These are phyloP conservation scores for Oscheius onirici DNA, from an alignment of 2,888 invertebrate genomes.

Conservation along the genomic window DNA sequence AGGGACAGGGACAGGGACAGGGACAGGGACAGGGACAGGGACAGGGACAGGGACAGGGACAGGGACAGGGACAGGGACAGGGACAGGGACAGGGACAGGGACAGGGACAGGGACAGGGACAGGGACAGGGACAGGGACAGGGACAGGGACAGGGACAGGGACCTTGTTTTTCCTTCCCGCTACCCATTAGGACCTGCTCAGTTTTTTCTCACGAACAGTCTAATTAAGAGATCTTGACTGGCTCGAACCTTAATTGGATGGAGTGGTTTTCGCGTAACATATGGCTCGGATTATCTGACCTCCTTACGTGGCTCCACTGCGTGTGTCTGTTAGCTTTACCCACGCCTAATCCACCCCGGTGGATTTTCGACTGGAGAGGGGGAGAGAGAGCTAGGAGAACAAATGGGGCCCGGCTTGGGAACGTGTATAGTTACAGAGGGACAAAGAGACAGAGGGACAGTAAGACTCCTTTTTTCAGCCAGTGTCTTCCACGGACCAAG, in stretches of 20 bases:
- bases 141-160: not conserved
- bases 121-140: not conserved
- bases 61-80: not conserved
- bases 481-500: constrained; percentile 67
- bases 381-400: not conserved
- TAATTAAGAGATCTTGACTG: no score
- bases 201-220: no score
- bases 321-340: constrained; percentile 34
- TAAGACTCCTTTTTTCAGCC: constrained; percentile 52
- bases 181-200: no score
- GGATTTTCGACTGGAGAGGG: not conserved
- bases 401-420: constrained; percentile 16
- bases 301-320: constrained; percentile 6
- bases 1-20: not conserved
- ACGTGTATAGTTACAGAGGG: not conserved
- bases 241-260: constrained; percentile 21
- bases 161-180: not conserved
- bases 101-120: not conserved
- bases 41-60: not conserved
- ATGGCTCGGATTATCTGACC: constrained; percentile 29
- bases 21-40: not conserved
- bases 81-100: not conserved
- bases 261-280: constrained; percentile 33
- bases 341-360: constrained; percentile 34
- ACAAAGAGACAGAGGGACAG: no score